Evolutionary conservation across 1,140 invertebrate genomes (phyloP).

Genomic region (Conopomorpha cramerella): DNA sequence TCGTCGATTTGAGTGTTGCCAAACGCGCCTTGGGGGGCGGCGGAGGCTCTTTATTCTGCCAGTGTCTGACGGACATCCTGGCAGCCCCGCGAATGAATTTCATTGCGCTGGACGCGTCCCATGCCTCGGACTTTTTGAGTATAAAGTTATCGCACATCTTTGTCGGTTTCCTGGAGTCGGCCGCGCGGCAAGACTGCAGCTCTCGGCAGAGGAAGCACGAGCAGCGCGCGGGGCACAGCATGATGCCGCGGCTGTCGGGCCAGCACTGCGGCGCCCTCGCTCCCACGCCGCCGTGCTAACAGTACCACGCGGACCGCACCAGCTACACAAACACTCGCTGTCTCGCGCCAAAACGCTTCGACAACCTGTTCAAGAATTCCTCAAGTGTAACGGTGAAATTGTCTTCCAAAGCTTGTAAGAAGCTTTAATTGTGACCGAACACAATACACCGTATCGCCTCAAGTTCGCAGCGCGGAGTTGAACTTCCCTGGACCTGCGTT

Average conservation of each 20-base stretch:
- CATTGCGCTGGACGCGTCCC: slow-evolving; percentile 48
- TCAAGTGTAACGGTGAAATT: no score
- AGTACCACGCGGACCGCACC: no score
- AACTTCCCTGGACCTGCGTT: no score
- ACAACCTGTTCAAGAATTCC: no score
- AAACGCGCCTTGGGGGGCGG: slow-evolving; percentile 26
- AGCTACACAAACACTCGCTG: no score
- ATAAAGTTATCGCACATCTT: slow-evolving; percentile 63
- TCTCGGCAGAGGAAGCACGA: slow-evolving; percentile 65
- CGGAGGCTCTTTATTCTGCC: slow-evolving; percentile 44
- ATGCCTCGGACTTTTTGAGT: slow-evolving; percentile 61
- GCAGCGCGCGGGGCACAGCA: slow-evolving; percentile 62
- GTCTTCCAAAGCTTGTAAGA: no score
- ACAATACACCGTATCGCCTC: no score
- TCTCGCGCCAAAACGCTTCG: no score
- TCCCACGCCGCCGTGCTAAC: no score
- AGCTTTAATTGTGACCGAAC: no score
- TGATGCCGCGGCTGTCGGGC: slow-evolving; percentile 38
- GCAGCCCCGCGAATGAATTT: slow-evolving; percentile 59
- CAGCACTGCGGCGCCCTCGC: slow-evolving; percentile 26
- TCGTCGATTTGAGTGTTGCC: no score
- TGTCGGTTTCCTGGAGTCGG: slow-evolving; percentile 36
- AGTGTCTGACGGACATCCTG: slow-evolving; percentile 50
- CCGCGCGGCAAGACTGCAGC: slow-evolving; percentile 52
- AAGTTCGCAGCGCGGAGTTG: no score